Conservation (phyloP, 2,888 invertebrate genomes). For the Volucella zonaria region DNA sequence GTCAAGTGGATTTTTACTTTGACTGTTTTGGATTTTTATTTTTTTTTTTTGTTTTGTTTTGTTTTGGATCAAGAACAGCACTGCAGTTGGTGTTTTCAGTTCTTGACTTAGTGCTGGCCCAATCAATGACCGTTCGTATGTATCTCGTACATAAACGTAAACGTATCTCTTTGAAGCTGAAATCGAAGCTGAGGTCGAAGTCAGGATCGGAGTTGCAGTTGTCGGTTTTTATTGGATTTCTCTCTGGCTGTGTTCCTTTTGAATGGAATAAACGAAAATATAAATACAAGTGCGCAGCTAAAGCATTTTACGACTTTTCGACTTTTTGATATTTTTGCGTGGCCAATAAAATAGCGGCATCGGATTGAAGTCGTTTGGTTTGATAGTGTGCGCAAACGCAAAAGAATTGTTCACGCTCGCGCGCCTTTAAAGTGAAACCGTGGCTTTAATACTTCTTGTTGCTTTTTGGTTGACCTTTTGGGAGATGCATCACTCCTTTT, state of each 20-base stretch:
- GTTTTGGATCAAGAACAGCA: conserved; percentile 42
- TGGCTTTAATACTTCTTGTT: conserved; percentile 56
- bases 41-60: conserved; percentile 19
- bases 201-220: conserved; percentile 2
- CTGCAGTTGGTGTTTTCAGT: conserved; percentile 39
- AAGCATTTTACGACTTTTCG: conserved; percentile 72
- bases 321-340: conserved; percentile 73
- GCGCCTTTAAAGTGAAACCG: conserved; percentile 64
- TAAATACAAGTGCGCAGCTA: conserved; percentile 43
- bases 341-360: conserved; percentile 68
- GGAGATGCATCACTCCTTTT: conserved; percentile 62
- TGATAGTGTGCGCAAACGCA: conserved; percentile 12
- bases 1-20: conserved; percentile 72
- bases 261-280: conserved; percentile 64
- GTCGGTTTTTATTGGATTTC: conserved; percentile 56
- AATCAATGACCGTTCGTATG: conserved; percentile 59
- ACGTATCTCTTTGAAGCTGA: conserved; percentile 3
- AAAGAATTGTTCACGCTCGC: conserved; percentile 30
- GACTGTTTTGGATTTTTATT: conserved; percentile 27
- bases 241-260: conserved; percentile 46
- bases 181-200: background rate
- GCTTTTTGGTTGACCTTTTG: conserved; percentile 52
- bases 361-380: conserved; percentile 38
- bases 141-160: background rate
- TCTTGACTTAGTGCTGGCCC: conserved; percentile 60